Base-by-base conservation (phyloP, 2,888 invertebrate genomes). In the Brachyptera risi region DNA sequence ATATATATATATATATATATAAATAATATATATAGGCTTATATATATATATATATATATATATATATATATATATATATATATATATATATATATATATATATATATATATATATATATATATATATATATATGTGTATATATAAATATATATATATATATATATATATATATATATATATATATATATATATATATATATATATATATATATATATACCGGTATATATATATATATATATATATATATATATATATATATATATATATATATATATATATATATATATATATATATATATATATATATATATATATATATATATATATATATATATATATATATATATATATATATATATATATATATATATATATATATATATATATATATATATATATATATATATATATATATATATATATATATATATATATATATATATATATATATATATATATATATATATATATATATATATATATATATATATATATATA, bases 371-470 rank as follows among this genome's bases (percentile, higher is more conserved):
- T 57, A 37, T 60, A 42, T 60, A 49, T 59, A 40, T 56, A 38
- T 59, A 59, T 62, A 51, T 47, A 24, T 50, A 60, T 60, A 58
- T 19, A 15, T 19, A 61, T 63, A 63, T 61, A 63, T 63, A 63
- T n/a, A n/a, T n/a, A n/a, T n/a, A n/a, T n/a, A n/a, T n/a, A n/a
- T n/a, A n/a, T n/a, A n/a, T n/a, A n/a, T n/a, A n/a, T n/a, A n/a
- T n/a, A n/a, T n/a, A n/a, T n/a, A n/a, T n/a, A 63, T 61, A 63
- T 61, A 63, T 61, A 58, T 63, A 57, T 60, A 35, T 60, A 47
- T 17, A 19, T 19, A 31, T 15, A 26, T 51, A 51, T 31, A 51
- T 51, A 42, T 42, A 42, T 42, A 19, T 42, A 21, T n/a, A 19
- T 42, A n/a, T n/a, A n/a, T n/a, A n/a, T n/a, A n/a, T n/a, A n/a